phyloP scores from a whole-genome alignment of 2,113 vertebrate genomes.

The Pollimyrus isidori region DNA sequence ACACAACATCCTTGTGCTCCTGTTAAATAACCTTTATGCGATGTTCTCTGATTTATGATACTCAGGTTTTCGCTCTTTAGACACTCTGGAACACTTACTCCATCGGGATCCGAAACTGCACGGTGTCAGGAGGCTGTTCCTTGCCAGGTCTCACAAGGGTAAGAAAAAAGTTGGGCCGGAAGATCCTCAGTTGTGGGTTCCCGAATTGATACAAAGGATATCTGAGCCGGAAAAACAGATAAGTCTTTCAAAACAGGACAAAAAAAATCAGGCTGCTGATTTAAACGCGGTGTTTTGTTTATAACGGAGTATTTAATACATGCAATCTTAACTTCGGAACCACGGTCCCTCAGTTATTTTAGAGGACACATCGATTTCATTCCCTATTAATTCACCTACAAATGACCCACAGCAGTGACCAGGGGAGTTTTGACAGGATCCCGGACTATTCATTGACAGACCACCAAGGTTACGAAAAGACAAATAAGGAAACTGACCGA shows the following conservation, averaged over 20 bases:
- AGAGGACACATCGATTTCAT: too few species aligned
- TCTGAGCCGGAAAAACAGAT: constrained; percentile 47
- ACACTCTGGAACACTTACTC: constrained; percentile 67
- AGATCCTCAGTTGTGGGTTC: constrained; percentile 84
- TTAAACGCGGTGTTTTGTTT: not conserved
- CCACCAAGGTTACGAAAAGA: not conserved
- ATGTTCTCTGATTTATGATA: not conserved
- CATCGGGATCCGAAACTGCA: constrained; percentile 89
- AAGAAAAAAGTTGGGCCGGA: constrained; percentile 83
- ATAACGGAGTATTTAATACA: not conserved
- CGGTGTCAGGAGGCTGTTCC: constrained; percentile 77
- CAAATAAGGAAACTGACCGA: not conserved
- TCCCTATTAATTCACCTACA: not conserved
- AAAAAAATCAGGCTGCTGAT: not conserved
- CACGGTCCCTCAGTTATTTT: not conserved
- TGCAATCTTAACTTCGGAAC: not conserved
- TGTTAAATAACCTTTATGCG: not conserved
- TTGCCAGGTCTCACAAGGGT: constrained; percentile 79
- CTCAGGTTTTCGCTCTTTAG: not conserved
- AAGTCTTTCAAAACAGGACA: not conserved
- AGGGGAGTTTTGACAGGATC: not conserved
- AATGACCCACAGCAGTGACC: not conserved
- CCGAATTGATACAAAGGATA: constrained; percentile 85
- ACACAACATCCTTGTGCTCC: constrained; percentile 2
- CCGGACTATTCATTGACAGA: not conserved